Evolutionary conservation across 1,140 invertebrate species (phyloP).

Genomic region (Diploscapter pachys): DNA sequence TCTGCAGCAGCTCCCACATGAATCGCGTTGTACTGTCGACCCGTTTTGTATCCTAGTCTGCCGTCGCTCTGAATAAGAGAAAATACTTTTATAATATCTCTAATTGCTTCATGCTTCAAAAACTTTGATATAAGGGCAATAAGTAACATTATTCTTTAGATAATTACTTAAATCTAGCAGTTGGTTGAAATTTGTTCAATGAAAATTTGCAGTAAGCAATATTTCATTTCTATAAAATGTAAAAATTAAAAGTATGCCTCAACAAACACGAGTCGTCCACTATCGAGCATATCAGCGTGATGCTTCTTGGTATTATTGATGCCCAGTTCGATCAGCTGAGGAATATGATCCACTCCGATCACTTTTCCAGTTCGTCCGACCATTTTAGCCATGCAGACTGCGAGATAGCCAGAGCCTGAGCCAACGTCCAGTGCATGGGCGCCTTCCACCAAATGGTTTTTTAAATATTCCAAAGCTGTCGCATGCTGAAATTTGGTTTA

Average conservation of each 20-base stretch:
- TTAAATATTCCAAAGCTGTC: constrained; percentile 82
- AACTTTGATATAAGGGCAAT: too few species aligned
- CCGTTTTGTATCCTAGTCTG: constrained; percentile 70
- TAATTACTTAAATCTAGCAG: too few species aligned
- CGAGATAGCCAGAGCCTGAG: constrained; percentile 89
- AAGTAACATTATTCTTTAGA: too few species aligned
- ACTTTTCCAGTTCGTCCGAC: constrained; percentile 68
- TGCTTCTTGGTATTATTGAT: constrained; percentile 75
- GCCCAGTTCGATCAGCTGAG: constrained; percentile 74
- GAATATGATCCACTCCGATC: constrained; percentile 88
- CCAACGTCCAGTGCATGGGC: constrained; percentile 85
- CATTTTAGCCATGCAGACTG: constrained; percentile 88
- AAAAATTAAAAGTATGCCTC: constrained; percentile 61
- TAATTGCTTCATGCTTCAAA: too few species aligned
- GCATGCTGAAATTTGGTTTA: constrained; percentile 70
- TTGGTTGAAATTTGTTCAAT: too few species aligned
- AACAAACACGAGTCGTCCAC: constrained; percentile 67
- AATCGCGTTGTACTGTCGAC: constrained; percentile 83
- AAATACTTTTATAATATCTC: neutral
- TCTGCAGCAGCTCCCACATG: constrained; percentile 87
- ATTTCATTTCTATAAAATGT: neutral
- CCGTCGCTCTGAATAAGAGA: constrained; percentile 67
- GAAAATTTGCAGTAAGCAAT: too few species aligned
- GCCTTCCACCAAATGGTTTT: constrained; percentile 75
- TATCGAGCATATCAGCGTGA: constrained; percentile 69